Base-by-base conservation (phyloP, 2,113 vertebrate genomes). In the Pelvicachromis taeniatus region DNA sequence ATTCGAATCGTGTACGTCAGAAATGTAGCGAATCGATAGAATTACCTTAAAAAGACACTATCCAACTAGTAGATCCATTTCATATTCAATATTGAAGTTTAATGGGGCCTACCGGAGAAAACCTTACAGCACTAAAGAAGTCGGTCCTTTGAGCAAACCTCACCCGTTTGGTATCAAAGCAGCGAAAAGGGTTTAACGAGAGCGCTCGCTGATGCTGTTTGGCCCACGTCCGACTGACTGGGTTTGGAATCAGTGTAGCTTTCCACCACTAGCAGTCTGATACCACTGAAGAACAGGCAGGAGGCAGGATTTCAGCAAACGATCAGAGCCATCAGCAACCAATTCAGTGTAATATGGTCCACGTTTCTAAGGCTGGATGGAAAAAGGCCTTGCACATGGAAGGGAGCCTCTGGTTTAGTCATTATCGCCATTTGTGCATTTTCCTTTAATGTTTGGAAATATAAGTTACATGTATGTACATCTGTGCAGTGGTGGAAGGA, bases 321-420 rank as follows among this genome's bases (percentile, higher is more conserved):
- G 19, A 48, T 45, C 54, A 45, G 54, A 77, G 42, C 31, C 82
- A 42, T 53, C 53, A 38, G 29, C 59, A 58, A 29, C 38, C 29
- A 23, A 16, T 23, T 31, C 26, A 4, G 61, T 45, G 70, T 42
- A 1, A 78, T 3, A 2, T 3, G 54, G 48, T 53, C 85, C 78
- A 10, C 12, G 85, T 87, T 59, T 70, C 82, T 9, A 77, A 70
- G 86, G 86, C 80, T 70, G 85, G 87, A 87, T 45, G 78, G 45
- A 59, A 19, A 59, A 19, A 48, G 77, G 56, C 59, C 77, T 77
- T 53, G 80, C 70, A 79, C 86, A 38, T 29, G 61, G 80, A 81
- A 85, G 40, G 81, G 86, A 88, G 86, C 81, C 63, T 91, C 77
- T 89, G 85, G 88, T 84, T 73, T 85, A 9, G 7, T 52, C 61